These are phyloP conservation scores for Lasiurus borealis DNA, from an alignment of 2,113 vertebrate species.

Conservation along the genomic window DNA sequence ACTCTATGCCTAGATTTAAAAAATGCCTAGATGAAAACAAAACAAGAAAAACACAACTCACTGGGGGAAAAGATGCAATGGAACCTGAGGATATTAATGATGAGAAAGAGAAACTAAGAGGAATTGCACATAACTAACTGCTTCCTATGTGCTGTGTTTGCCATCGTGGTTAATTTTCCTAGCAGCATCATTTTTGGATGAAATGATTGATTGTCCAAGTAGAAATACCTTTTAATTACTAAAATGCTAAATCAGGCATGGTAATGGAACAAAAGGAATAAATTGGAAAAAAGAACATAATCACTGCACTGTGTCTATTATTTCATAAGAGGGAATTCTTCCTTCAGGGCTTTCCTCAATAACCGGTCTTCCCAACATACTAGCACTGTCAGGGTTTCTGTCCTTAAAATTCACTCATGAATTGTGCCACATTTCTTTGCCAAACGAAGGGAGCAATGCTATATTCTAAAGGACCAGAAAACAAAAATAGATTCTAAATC, in stretches of 20 bases:
- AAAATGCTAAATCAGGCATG: background rate
- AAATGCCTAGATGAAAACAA: background rate
- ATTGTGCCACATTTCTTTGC: background rate
- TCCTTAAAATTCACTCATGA: background rate
- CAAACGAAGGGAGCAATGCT: background rate
- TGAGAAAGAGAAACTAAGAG: background rate
- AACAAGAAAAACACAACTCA: background rate
- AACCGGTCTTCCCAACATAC: background rate
- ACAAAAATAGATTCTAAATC: background rate
- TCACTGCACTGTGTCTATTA: background rate
- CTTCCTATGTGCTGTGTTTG: background rate
- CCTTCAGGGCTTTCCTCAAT: background rate
- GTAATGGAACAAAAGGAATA: background rate
- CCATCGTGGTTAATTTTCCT: background rate
- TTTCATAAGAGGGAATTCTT: background rate
- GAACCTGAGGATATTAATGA: background rate
- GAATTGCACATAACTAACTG: background rate
- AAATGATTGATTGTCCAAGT: background rate
- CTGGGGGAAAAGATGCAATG: background rate
- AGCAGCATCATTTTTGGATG: background rate
- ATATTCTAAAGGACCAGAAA: background rate
- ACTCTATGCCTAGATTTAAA: background rate
- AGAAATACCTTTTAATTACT: background rate
- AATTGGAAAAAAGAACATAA: background rate
- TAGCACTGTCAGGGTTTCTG: background rate